Evolutionary conservation across 2,797 vertebrate species (phyloP).

Genomic region (Bradypodion ventrale): DNA sequence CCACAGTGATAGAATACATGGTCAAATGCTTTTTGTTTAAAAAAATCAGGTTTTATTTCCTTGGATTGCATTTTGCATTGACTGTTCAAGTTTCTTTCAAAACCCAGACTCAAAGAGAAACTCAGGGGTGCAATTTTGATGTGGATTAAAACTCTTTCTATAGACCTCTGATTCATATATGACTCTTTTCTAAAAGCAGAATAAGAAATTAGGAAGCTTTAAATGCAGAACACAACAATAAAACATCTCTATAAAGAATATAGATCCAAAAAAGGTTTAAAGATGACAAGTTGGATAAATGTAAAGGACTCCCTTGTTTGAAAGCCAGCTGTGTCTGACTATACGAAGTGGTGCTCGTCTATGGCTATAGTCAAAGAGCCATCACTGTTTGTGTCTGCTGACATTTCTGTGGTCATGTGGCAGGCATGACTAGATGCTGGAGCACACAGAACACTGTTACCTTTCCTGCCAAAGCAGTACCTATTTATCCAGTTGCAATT

Average conservation of each 20-base stretch:
- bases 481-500: no score
- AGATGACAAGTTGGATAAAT: slow-evolving; percentile 7
- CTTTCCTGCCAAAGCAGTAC: no score
- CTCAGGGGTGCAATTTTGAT: slow-evolving; percentile 19
- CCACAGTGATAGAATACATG: neutral
- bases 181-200: slow-evolving; percentile 46
- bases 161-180: neutral
- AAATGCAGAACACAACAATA: slow-evolving; percentile 46
- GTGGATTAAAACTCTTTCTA: slow-evolving; percentile 18
- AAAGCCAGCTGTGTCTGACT: no score
- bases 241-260: slow-evolving; percentile 13
- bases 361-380: no score
- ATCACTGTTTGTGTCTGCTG: no score
- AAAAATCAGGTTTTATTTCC: neutral
- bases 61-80: slow-evolving; percentile 27
- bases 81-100: slow-evolving; percentile 24
- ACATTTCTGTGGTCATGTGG: no score
- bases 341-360: no score
- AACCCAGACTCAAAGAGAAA: slow-evolving; percentile 17
- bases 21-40: slow-evolving; percentile 13
- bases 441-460: no score
- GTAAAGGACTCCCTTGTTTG: no score
- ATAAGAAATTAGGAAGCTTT: slow-evolving; percentile 59
- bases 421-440: no score
- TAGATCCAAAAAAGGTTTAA: slow-evolving; percentile 47